Conservation (phyloP, 2,888 invertebrate species). For the Netelia fuscicornis region DNA sequence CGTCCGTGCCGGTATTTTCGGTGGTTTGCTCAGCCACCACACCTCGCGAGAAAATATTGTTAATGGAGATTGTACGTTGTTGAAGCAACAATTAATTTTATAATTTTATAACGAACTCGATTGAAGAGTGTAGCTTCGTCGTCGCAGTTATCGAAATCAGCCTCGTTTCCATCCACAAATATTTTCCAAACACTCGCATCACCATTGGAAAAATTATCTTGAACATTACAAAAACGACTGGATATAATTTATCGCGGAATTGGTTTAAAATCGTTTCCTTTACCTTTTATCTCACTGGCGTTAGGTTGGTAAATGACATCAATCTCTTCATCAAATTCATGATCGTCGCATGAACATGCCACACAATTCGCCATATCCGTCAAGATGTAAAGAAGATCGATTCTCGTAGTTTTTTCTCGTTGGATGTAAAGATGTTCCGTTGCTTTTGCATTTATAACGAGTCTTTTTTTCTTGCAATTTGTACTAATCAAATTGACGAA, state of each 20-base stretch:
- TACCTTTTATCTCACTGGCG: constrained; percentile 72
- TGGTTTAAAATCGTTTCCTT: constrained; percentile 55
- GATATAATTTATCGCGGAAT: background rate
- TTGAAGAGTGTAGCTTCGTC: constrained; percentile 70
- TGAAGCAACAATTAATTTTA: background rate
- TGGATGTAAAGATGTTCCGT: too few relatives aligned
- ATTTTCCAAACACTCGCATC: constrained; percentile 41
- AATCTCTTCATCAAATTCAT: too few relatives aligned
- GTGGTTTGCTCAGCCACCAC: constrained; percentile 69
- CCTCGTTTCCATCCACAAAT: constrained; percentile 71
- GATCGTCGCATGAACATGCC: too few relatives aligned
- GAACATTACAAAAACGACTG: background rate
- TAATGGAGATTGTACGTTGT: background rate
- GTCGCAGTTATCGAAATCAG: constrained; percentile 66
- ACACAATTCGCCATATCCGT: too few relatives aligned
- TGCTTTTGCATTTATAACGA: too few relatives aligned
- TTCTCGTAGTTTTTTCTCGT: too few relatives aligned
- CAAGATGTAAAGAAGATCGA: too few relatives aligned
- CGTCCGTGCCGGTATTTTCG: constrained; percentile 57
- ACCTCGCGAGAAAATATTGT: constrained; percentile 53
- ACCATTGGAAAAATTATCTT: background rate
- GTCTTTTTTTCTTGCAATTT: too few relatives aligned
- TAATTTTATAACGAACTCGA: constrained; percentile 56
- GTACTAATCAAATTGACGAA: too few relatives aligned
- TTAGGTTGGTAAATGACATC: constrained; percentile 70